Conservation (phyloP, 2,797 vertebrate species). For the Coregonus suidteri region DNA sequence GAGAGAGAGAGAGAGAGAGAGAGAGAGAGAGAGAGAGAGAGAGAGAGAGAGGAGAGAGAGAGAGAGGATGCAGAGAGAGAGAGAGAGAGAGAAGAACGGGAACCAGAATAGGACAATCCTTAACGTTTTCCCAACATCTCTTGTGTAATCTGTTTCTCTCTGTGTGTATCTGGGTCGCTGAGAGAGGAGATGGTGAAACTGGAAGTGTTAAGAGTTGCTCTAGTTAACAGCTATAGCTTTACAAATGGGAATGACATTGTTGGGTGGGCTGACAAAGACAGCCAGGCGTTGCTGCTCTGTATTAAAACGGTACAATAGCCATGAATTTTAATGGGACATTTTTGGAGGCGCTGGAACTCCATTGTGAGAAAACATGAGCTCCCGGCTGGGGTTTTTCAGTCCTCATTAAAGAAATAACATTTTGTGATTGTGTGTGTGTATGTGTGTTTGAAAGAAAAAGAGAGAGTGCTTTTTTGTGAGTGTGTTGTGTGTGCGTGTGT, state of each 20-base stretch:
- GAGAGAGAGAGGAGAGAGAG: no score
- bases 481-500: constrained; percentile 9
- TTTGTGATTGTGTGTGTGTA: no score
- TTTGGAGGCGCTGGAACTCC: background rate
- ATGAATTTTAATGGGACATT: background rate
- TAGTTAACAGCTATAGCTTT: constrained; percentile 54
- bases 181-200: constrained; percentile 60
- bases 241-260: constrained; percentile 39
- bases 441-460: no score
- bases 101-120: no score
- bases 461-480: background rate
- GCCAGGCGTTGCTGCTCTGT: constrained; percentile 9
- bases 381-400: background rate
- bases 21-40: no score
- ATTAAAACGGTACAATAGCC: constrained; percentile 29
- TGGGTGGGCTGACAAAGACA: background rate
- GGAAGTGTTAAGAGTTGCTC: constrained; percentile 51
- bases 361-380: constrained; percentile 27
- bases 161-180: constrained; percentile 51
- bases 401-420: no score
- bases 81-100: no score
- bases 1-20: no score
- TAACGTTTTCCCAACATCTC: constrained; percentile 1
- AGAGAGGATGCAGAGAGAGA: no score
- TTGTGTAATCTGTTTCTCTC: background rate